Conservation (phyloP, 2,888 invertebrate species). For the Calameuta idolon region DNA sequence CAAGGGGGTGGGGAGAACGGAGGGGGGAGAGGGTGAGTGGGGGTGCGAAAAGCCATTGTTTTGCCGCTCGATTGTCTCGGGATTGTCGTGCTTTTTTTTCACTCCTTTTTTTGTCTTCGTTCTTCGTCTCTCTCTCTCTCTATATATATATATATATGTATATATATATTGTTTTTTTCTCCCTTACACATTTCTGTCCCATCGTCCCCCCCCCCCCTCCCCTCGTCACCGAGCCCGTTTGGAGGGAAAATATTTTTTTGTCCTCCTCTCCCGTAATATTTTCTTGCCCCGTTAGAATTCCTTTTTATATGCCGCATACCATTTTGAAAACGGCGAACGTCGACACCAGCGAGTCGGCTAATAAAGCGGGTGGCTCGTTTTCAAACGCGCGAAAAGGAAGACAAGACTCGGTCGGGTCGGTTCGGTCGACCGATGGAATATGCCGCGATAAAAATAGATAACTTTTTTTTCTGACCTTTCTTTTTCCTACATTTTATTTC, state of each 20-base stretch:
- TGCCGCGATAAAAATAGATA: conserved; percentile 5
- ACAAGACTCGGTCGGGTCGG: background rate
- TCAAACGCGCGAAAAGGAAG: background rate
- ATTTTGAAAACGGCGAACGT: background rate
- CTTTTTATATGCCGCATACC: background rate
- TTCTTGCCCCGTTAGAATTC: background rate
- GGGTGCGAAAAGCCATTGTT: background rate
- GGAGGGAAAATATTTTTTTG: background rate
- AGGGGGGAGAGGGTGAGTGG: too few relatives aligned
- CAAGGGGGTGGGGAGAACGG: conserved; percentile 6
- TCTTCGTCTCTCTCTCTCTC: background rate
- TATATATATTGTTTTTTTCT: background rate
- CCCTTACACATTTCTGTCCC: background rate
- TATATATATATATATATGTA: background rate
- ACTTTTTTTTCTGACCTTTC: background rate
- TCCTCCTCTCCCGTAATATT: background rate
- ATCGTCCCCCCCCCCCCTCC: background rate
- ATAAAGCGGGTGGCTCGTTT: background rate
- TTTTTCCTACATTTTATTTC: background rate
- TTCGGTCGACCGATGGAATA: too few relatives aligned
- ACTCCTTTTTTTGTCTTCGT: background rate
- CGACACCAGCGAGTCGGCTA: background rate
- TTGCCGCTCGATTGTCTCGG: conserved; percentile 24
- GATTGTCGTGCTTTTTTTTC: background rate
- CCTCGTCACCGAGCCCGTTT: background rate